A percentile compares a stretch with the other conserved stretches of the same genome.
Evolutionary conservation across 2,888 invertebrate genomes (phyloP).

Genomic region (Zootermopsis nevadensis): DNA sequence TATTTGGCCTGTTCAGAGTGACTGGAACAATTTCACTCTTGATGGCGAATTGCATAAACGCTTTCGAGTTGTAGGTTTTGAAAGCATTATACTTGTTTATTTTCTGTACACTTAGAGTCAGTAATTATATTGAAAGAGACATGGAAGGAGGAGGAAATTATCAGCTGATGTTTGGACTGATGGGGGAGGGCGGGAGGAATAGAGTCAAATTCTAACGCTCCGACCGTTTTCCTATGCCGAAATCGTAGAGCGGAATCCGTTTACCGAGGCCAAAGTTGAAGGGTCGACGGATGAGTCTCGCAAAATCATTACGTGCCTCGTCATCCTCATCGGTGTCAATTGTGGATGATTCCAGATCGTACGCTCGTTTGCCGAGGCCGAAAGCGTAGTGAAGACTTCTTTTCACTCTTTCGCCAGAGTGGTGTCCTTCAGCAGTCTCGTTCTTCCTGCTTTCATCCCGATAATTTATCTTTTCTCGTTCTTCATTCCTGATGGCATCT

Average conservation of each 20-base stretch:
- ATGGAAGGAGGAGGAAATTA: background rate
- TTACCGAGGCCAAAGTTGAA: slow-evolving; percentile 72
- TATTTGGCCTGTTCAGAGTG: background rate
- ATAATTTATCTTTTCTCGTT: background rate
- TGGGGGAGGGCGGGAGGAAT: background rate
- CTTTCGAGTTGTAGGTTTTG: background rate
- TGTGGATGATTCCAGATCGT: background rate
- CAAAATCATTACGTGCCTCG: slow-evolving; percentile 29
- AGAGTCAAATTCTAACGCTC: slow-evolving; percentile 37
- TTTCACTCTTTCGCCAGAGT: slow-evolving; percentile 32
- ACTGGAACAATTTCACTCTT: background rate
- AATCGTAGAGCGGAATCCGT: slow-evolving; percentile 66
- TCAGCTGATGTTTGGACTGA: background rate
- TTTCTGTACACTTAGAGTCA: slow-evolving; percentile 12
- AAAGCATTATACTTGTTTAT: background rate
- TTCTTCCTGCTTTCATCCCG: slow-evolving; percentile 28
- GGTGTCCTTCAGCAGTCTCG: background rate
- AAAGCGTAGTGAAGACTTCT: slow-evolving; percentile 63
- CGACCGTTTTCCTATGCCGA: slow-evolving; percentile 69
- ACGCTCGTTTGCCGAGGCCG: slow-evolving; percentile 65
- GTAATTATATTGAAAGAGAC: background rate
- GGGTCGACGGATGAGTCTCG: slow-evolving; percentile 49
- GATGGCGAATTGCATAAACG: background rate
- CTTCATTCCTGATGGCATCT: slow-evolving; percentile 45
- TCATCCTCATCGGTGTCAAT: slow-evolving; percentile 30